Base-by-base conservation (phyloP, 1,140 invertebrate species). In the Drosophila lacteicornis region DNA sequence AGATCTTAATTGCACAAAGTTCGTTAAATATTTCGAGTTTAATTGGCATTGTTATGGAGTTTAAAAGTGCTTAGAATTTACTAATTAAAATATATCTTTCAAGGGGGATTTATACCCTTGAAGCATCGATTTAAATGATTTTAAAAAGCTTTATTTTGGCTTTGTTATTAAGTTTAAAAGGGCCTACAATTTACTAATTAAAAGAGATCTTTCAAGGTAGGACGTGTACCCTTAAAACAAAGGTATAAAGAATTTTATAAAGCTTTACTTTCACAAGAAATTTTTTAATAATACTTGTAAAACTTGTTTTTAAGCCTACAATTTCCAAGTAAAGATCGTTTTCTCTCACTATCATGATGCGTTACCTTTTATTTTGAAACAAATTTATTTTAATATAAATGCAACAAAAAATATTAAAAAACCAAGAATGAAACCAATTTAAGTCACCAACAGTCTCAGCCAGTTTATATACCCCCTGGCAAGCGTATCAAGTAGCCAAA, bases 1-100 rank as follows among this genome's bases (percentile, higher is more conserved):
- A 27, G 62, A 68, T 46, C 63, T 68, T 40, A 70, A 68, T 68
- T 55, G 33, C 63, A 40, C 47, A 55, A 45, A 46, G n/a, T 67
- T 63, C 30, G 27, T 60, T 46, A 47, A 19, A 33, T 12, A 38
- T 33, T 63, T 47, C 0, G 0, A n/a, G 3, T 15, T 19, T 7
- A 4, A 8, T 38, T 13, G 0, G 17, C 5, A 15, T 38, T 38
- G 2, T 38, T 9, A 17, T 4, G 19, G 1, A 53, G 19, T 22
- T 38, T 7, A 33, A 53, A 53, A 53, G 9, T 3, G 25, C 3
- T n/a, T 11, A 17, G 4, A 17, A 12, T 6, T 12, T 12, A 17
- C 0, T 6, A 12, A 30, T n/a, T 30, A 11, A 17, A 30, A 2
- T 1, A 42, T 5, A n/a, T 19, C 0, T 45, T 2, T 17, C n/a